Evolutionary conservation across 2,888 invertebrate species (phyloP).

Genomic region (Steromphala cineraria): DNA sequence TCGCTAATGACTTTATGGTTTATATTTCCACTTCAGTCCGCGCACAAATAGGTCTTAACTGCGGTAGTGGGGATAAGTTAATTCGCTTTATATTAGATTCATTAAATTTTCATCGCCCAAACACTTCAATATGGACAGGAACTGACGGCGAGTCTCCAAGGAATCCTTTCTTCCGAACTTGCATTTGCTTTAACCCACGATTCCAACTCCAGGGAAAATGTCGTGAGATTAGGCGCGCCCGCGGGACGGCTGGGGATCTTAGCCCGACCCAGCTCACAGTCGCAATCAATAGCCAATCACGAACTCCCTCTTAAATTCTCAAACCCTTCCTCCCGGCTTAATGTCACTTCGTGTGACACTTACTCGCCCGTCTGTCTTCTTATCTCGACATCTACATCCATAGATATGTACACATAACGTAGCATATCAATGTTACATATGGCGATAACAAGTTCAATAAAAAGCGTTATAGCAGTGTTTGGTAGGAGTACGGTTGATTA

Average conservation of each 20-base stretch:
- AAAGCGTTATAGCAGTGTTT: too few species aligned
- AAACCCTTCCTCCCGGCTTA: slow-evolving; percentile 20
- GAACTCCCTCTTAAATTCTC: not conserved
- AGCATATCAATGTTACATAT: too few species aligned
- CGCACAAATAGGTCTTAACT: slow-evolving; percentile 35
- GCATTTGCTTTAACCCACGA: slow-evolving; percentile 17
- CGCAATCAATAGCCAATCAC: slow-evolving; percentile 7
- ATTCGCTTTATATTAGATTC: slow-evolving; percentile 51
- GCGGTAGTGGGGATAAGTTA: slow-evolving; percentile 36
- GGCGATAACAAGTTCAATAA: too few species aligned
- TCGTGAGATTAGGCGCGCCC: not conserved
- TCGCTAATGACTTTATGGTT: slow-evolving; percentile 38
- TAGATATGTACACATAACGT: too few species aligned
- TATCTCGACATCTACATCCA: not conserved
- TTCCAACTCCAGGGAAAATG: not conserved
- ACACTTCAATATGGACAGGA: slow-evolving; percentile 36
- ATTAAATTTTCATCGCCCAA: slow-evolving; percentile 47
- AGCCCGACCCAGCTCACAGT: not conserved
- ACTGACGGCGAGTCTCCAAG: slow-evolving; percentile 25
- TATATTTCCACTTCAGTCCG: slow-evolving; percentile 32
- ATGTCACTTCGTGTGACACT: slow-evolving; percentile 1
- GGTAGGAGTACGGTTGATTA: too few species aligned
- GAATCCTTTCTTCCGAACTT: not conserved
- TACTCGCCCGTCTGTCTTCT: not conserved
- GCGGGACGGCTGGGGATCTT: not conserved